phyloP scores from a whole-genome alignment of 2,797 vertebrate species.

The Emys orbicularis region DNA sequence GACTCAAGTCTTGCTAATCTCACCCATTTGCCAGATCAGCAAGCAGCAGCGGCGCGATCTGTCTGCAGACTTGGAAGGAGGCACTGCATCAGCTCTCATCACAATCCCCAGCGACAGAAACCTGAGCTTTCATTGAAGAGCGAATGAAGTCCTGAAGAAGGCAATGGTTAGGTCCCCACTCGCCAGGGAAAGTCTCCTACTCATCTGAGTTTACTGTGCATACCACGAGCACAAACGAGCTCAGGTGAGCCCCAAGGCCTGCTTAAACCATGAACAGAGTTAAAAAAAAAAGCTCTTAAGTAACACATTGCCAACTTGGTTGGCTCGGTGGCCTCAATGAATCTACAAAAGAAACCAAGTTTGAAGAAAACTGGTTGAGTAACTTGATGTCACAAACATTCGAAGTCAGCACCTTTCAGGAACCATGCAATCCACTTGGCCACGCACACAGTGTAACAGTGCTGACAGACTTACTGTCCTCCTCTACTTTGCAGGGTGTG shows the following conservation, averaged over 20 bases:
- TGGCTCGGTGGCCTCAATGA: not conserved
- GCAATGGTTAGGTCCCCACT: not conserved
- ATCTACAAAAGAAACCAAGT: not conserved
- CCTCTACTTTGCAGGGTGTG: not conserved
- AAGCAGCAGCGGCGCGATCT: not conserved
- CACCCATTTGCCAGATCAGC: not conserved
- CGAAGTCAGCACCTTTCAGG: not conserved
- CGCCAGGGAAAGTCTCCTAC: not conserved
- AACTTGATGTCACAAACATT: not conserved
- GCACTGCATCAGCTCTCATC: not conserved
- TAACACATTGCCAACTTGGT: not conserved
- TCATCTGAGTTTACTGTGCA: not conserved
- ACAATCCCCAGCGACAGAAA: not conserved
- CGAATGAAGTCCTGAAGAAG: not conserved
- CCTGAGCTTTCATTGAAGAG: not conserved
- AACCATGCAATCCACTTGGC: not conserved
- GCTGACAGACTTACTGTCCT: not conserved
- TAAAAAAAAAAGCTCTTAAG: not conserved
- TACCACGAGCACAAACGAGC: not conserved
- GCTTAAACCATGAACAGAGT: not conserved
- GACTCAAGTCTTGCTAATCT: not conserved
- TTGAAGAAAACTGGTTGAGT: not conserved
- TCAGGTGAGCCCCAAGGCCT: not conserved
- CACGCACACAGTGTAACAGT: not conserved
- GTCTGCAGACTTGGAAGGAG: not conserved